These are phyloP conservation scores for Ectemnius cavifrons DNA, from an alignment of 2,888 invertebrate genomes.

Conservation along the genomic window DNA sequence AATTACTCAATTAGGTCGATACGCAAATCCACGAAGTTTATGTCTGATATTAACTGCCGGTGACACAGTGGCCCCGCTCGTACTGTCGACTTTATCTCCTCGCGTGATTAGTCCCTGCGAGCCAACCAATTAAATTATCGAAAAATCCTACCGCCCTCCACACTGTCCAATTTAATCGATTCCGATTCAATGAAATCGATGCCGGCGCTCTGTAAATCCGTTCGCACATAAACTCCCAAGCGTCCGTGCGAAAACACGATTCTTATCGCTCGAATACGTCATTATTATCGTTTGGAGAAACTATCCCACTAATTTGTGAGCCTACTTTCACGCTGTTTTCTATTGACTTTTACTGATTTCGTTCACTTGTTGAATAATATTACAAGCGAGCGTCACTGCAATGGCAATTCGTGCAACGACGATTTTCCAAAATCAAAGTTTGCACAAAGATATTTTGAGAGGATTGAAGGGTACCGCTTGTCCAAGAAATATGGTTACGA, in stretches of 20 bases:
- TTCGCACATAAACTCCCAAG: slow-evolving; percentile 20
- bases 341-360: too few relatives aligned
- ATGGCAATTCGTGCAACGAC: too few relatives aligned
- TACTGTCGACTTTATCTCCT: slow-evolving; percentile 36
- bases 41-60: slow-evolving; percentile 31
- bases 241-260: slow-evolving; percentile 11
- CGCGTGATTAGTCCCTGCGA: slow-evolving; percentile 34
- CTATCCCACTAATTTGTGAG: neutral
- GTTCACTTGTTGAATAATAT: too few relatives aligned
- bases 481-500: neutral
- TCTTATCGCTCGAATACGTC: slow-evolving; percentile 17
- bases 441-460: too few relatives aligned
- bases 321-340: neutral
- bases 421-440: too few relatives aligned
- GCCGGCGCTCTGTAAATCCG: neutral
- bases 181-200: slow-evolving; percentile 2
- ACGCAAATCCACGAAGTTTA: slow-evolving; percentile 37
- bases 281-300: neutral
- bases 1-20: slow-evolving; percentile 25
- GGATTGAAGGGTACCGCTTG: too few relatives aligned
- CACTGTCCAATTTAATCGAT: neutral
- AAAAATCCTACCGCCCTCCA: neutral
- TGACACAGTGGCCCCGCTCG: slow-evolving; percentile 27
- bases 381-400: too few relatives aligned
- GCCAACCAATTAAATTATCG: neutral